phyloP scores from a whole-genome alignment of 1,140 invertebrate genomes.

The Drosophila littoralis region DNA sequence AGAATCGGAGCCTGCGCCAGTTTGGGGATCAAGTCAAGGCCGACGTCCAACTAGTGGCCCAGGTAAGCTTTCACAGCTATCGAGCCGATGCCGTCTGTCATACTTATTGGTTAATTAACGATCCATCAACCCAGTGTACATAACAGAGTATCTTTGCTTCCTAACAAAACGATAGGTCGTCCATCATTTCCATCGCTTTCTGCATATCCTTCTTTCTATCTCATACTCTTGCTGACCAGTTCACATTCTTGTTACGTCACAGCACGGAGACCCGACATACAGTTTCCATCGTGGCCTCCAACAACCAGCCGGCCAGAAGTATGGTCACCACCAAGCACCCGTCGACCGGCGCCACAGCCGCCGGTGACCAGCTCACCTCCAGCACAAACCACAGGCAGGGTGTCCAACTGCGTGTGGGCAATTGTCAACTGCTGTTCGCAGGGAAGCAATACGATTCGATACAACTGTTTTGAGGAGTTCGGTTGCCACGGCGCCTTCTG shows the following conservation, averaged over 20 bases:
- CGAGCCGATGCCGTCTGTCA: not conserved
- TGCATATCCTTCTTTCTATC: conserved; percentile 19
- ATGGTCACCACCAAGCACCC: not conserved
- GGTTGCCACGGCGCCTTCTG: conserved; percentile 88
- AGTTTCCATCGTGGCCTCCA: not conserved
- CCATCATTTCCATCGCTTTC: conserved; percentile 20
- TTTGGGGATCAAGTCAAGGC: conserved; percentile 9
- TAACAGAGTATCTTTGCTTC: conserved; percentile 4
- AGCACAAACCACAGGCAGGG: conserved; percentile 62
- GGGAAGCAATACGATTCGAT: conserved; percentile 79
- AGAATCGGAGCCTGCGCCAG: conserved; percentile 4
- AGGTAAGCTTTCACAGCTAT: not conserved
- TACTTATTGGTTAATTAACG: not conserved
- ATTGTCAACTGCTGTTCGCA: conserved; percentile 88
- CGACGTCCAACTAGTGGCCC: conserved; percentile 8
- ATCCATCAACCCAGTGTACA: not conserved
- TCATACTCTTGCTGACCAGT: conserved; percentile 6
- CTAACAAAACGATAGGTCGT: not conserved
- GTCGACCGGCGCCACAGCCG: not conserved
- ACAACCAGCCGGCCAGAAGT: not conserved
- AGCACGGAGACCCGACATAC: not conserved
- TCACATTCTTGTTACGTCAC: conserved; percentile 8
- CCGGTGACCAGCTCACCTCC: conserved; percentile 68
- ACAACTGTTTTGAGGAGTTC: conserved; percentile 88
- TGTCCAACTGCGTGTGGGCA: conserved; percentile 87